Percentiles rank a stretch among this genome's conserved stretches.
Conservation (phyloP, 2,888 invertebrate species). For the Drosophila sordidula region DNA sequence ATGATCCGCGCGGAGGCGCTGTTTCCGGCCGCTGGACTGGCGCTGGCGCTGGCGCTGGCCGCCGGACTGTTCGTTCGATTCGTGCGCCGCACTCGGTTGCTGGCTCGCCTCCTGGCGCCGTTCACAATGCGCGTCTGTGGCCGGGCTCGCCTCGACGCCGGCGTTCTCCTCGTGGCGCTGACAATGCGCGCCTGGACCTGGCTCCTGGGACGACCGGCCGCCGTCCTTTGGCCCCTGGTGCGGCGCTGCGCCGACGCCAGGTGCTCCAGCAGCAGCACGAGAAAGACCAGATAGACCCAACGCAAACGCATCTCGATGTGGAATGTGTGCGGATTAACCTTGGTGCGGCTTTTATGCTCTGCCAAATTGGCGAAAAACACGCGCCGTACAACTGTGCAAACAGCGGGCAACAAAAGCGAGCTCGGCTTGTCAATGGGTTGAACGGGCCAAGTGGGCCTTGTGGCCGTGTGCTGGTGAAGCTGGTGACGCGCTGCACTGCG, state of each 20-base stretch:
- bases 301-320: conserved; percentile 50
- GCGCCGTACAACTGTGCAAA: conserved; percentile 62
- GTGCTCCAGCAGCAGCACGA: conserved; percentile 46
- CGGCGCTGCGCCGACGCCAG: conserved; percentile 12
- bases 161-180: background rate
- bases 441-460: conserved; percentile 35
- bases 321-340: conserved; percentile 35
- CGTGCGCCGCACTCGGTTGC: background rate
- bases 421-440: conserved; percentile 5
- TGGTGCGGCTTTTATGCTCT: conserved; percentile 47
- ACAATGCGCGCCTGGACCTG: conserved; percentile 2
- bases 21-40: conserved; percentile 5
- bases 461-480: too few species aligned
- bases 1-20: conserved; percentile 20
- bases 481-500: conserved; percentile 31
- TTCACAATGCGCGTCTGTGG: conserved; percentile 13
- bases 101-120: background rate
- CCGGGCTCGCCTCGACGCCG: background rate
- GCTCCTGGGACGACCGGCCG: background rate
- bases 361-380: conserved; percentile 30
- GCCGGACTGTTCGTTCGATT: background rate
- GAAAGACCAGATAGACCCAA: conserved; percentile 48
- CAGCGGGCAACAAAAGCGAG: conserved; percentile 33
- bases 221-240: background rate
- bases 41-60: background rate